Evolutionary conservation across 2,888 invertebrate species (phyloP), one percentile per base, ranked within the genome.

Genomic region (Lithophane socia): DNA sequence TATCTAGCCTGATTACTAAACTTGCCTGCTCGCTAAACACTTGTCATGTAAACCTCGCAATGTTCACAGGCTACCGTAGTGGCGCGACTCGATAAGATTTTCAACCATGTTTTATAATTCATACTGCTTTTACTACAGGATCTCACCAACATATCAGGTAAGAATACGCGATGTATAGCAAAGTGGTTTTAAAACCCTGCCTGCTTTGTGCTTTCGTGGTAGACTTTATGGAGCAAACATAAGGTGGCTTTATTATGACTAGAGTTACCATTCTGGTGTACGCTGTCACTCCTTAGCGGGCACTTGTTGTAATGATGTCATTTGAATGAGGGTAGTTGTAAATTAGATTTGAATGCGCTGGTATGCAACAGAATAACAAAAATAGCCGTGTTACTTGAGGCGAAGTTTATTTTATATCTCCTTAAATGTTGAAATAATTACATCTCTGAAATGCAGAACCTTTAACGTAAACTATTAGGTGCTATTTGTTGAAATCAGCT

Each of bases 321-420:
- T 92, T 92, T 92, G 90, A 94, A 92, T 91, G 91, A 92, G 90
- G 90, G 88, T 91, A 90, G 89, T 91, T 90, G 90, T 90, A 92
- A 94, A 93, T 92, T 90, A 92, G 88, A 91, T 89, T 90, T 91
- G 90, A 93, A 92, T 91, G 87, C 84, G 18, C 75, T 64, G 75
- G 86, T 85, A 86, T 85, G 85, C 85, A 79, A 71, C 73, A 70
- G 65, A 86, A 86, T 86, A 85, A 86, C 89, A 86, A 85, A 85
- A 87, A 88, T 86, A 79, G 69, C 63, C 78, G 72, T 73, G 79
- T 76, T 77, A 72, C 74, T 83, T 58, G 63, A 73, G 49, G 68
- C 73, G 3, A 76, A 52, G 72, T 77, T 78, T 80, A 85, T 83
- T 85, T 82, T 71, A 68, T 75, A 75, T 66, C 68, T 64, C 70